A percentile compares a stretch with the other conserved stretches of the same genome.
phyloP scores from a whole-genome alignment of 2,113 vertebrate genomes.

The Vanacampus margaritifer region DNA sequence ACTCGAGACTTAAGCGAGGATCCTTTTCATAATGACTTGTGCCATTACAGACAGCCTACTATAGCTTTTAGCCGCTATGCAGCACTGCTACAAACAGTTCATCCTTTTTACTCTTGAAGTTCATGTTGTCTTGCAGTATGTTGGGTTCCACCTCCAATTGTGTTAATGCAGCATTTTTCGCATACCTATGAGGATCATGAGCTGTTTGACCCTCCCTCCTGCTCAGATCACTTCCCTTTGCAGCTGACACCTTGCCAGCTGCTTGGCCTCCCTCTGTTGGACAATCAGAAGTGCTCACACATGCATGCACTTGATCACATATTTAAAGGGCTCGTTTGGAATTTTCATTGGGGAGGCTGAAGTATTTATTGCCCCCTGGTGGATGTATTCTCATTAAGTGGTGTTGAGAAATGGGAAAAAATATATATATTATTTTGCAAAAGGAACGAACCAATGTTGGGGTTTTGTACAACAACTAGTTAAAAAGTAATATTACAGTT shows the following conservation, averaged over 20 bases:
- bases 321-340: conserved; percentile 37
- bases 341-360: conserved; percentile 5
- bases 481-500: background rate
- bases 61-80: too few relatives aligned
- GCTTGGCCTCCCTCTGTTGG: conserved; percentile 46
- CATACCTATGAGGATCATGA: conserved; percentile 45
- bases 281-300: conserved; percentile 38
- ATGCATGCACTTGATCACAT: conserved; percentile 20
- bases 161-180: conserved; percentile 31
- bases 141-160: conserved; percentile 23
- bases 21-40: too few relatives aligned
- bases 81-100: background rate
- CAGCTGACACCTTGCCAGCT: conserved; percentile 65
- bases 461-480: too few relatives aligned
- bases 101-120: background rate
- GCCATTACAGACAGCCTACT: too few relatives aligned
- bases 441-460: too few relatives aligned
- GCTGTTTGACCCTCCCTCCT: conserved; percentile 44
- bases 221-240: conserved; percentile 53
- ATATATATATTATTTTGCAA: too few relatives aligned
- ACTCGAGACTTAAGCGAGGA: too few relatives aligned
- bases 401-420: too few relatives aligned
- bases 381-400: background rate
- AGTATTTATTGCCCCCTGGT: conserved; percentile 36
- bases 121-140: conserved; percentile 6